Evolutionary conservation across 2,113 vertebrate species (phyloP).

Genomic region (Hoplias malabaricus): DNA sequence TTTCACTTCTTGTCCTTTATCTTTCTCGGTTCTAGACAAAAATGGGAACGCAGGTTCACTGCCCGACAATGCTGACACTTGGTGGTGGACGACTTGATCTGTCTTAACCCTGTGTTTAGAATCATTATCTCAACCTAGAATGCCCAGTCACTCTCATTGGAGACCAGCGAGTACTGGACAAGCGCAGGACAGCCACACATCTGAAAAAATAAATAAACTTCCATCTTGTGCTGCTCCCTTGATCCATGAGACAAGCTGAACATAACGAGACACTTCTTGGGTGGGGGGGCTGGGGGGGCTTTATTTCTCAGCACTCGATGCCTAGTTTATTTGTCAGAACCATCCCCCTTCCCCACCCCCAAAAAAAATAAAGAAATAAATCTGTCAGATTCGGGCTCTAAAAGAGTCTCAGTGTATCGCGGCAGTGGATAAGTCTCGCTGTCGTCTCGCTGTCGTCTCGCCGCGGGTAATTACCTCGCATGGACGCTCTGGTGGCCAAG

Average conservation of each 20-base stretch:
- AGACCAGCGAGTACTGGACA: no score
- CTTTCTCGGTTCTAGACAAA: neutral
- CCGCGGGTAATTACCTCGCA: constrained; percentile 11
- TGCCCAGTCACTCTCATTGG: no score
- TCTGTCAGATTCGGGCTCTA: constrained; percentile 17
- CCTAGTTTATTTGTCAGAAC: constrained; percentile 9
- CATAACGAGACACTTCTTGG: constrained; percentile 1
- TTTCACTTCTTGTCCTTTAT: neutral
- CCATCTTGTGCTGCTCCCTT: neutral
- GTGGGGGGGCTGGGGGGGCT: no score
- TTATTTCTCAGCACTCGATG: neutral
- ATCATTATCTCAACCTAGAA: no score
- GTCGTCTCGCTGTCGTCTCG: neutral
- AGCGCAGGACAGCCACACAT: no score
- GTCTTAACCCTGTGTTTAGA: no score
- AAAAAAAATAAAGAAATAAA: no score
- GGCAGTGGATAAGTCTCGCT: neutral
- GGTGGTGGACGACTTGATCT: no score
- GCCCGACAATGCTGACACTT: no score
- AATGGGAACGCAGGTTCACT: no score
- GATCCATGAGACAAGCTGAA: neutral
- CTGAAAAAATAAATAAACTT: neutral
- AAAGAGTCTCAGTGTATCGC: constrained; percentile 7
- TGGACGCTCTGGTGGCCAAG: neutral
- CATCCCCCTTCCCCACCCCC: neutral